phyloP scores from a whole-genome alignment of 1,140 invertebrate species.

The Orchesella cincta region DNA sequence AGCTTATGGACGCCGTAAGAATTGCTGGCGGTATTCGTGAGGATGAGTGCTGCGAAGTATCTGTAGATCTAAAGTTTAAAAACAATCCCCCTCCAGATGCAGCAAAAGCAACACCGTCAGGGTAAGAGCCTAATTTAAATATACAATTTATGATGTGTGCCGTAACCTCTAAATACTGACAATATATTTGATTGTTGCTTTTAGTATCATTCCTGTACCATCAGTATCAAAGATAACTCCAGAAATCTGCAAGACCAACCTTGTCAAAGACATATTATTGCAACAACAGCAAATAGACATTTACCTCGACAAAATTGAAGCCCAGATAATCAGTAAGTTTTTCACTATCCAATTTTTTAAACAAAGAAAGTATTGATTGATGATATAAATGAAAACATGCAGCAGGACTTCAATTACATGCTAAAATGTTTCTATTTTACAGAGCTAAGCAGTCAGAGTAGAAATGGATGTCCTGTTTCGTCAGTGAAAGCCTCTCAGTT shows the following conservation, averaged over 20 bases:
- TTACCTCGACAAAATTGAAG: conserved; percentile 44
- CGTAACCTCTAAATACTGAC: not conserved
- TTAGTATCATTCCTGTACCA: conserved; percentile 9
- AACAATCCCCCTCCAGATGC: no score
- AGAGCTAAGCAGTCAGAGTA: conserved; percentile 1
- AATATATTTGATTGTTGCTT: not conserved
- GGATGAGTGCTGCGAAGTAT: not conserved
- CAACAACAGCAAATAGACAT: conserved; percentile 44
- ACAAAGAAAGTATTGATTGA: not conserved
- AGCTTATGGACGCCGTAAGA: not conserved
- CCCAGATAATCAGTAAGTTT: conserved; percentile 42
- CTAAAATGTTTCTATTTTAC: not conserved
- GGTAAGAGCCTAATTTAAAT: not conserved
- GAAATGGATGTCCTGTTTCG: not conserved
- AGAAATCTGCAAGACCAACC: conserved; percentile 38
- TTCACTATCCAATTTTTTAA: no score
- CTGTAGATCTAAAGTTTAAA: not conserved
- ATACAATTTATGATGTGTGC: not conserved
- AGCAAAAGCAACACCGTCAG: not conserved
- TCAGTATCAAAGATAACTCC: conserved; percentile 37
- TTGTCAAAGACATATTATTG: conserved; percentile 33
- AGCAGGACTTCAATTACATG: not conserved
- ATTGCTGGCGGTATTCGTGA: not conserved
- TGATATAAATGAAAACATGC: not conserved
- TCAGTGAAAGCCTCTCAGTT: not conserved